phyloP scores from a whole-genome alignment of 2,113 vertebrate genomes.

The Nipponia nippon region DNA sequence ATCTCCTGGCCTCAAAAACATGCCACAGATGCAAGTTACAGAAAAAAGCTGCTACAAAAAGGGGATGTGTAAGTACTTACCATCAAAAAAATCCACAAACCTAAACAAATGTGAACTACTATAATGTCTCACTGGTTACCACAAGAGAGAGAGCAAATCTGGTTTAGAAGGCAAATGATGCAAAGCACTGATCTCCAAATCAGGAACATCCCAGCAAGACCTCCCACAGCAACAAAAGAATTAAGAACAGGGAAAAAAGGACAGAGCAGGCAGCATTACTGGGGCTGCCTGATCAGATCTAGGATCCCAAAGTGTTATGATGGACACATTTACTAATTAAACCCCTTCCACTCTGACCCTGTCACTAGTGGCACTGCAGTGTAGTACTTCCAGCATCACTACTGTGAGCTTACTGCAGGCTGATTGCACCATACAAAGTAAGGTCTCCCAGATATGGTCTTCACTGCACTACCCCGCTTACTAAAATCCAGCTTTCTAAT shows the following conservation, averaged over 20 bases:
- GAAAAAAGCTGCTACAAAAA: constrained; percentile 40
- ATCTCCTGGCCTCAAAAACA: constrained; percentile 41
- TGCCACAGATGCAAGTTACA: constrained; percentile 27
- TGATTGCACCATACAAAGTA: neutral
- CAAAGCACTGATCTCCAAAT: neutral
- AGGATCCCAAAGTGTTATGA: neutral
- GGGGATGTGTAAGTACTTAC: constrained; percentile 27
- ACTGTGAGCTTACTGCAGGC: accelerated
- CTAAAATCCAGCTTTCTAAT: neutral
- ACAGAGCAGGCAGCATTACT: neutral
- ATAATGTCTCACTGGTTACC: constrained; percentile 10
- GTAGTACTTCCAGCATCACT: neutral
- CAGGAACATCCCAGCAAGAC: constrained; percentile 19
- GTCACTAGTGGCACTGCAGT: neutral
- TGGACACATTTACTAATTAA: neutral
- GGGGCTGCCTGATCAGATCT: neutral
- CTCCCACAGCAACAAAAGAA: neutral
- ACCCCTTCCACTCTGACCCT: neutral
- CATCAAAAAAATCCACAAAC: constrained; percentile 25
- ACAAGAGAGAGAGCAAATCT: constrained; percentile 24
- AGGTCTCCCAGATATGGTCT: neutral
- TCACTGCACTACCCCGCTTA: neutral
- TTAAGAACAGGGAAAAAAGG: neutral
- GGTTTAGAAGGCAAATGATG: constrained; percentile 9
- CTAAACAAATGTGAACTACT: constrained; percentile 39